Conservation (phyloP, 2,797 vertebrate genomes). For the Sebastes alutus region DNA sequence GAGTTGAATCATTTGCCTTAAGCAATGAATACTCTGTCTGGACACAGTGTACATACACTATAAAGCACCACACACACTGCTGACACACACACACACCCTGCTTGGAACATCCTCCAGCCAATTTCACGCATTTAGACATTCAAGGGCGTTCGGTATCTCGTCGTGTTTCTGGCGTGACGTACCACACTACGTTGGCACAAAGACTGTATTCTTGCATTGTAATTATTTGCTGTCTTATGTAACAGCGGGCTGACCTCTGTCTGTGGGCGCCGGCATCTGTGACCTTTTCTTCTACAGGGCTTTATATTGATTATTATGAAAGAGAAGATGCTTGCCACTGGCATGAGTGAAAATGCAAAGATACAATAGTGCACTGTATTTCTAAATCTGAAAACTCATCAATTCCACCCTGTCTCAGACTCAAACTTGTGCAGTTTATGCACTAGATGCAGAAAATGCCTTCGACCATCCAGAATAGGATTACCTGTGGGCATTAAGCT, state of each 20-base stretch:
- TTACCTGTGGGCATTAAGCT: neutral
- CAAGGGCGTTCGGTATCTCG: conserved; percentile 13
- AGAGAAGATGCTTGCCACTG: conserved; percentile 48
- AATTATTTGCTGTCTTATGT: conserved; percentile 50
- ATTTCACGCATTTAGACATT: conserved; percentile 52
- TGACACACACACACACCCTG: conserved; percentile 30
- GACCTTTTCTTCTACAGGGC: conserved; percentile 59
- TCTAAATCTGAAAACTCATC: neutral
- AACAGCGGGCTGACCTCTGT: conserved; percentile 60
- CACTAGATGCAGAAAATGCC: neutral
- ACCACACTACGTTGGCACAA: conserved; percentile 54
- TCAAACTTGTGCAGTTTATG: neutral
- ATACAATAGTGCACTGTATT: conserved; percentile 57
- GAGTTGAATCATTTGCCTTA: conserved; percentile 9
- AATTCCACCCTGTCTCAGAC: neutral
- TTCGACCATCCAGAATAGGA: neutral
- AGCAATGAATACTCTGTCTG: neutral
- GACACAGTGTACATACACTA: conserved; percentile 2
- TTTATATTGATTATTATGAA: conserved; percentile 58
- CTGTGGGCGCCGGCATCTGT: conserved; percentile 54
- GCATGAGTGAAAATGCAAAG: conserved; percentile 38
- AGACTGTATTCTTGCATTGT: conserved; percentile 65
- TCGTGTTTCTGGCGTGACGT: conserved; percentile 42
- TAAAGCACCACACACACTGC: neutral
- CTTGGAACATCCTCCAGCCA: conserved; percentile 24